These are phyloP conservation scores for Helicoverpa assulta DNA, from an alignment of 2,888 invertebrate genomes.

Conservation along the genomic window DNA sequence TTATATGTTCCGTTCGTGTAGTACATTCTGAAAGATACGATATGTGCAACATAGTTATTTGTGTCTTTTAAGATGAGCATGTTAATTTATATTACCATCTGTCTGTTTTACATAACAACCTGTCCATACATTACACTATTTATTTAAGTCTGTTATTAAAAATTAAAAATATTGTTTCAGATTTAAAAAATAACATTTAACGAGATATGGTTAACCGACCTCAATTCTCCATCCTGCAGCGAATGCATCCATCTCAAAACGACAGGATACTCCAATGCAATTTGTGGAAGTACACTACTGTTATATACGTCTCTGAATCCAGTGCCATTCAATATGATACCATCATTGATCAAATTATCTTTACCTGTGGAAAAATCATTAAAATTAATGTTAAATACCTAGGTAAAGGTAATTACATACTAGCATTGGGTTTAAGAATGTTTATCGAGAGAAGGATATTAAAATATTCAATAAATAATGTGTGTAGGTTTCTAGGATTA, in stretches of 20 bases:
- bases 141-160: no score
- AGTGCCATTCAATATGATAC: conserved; percentile 56
- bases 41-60: neutral
- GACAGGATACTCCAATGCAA: conserved; percentile 67
- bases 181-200: no score
- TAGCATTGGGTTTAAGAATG: no score
- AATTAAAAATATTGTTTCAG: no score
- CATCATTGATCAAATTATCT: conserved; percentile 64
- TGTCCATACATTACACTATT: no score
- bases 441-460: no score
- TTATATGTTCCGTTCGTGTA: conserved; percentile 44
- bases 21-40: conserved; percentile 24
- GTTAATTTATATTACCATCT: neutral
- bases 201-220: conserved; percentile 53
- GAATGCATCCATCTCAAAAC: conserved; percentile 70
- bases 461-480: neutral
- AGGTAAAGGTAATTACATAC: no score
- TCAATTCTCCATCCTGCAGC: conserved; percentile 69
- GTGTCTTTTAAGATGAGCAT: neutral
- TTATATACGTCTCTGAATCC: conserved; percentile 69
- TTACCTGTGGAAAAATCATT: conserved; percentile 55
- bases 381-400: no score
- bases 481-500: no score
- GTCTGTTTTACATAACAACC: no score
- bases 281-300: conserved; percentile 60